Evolutionary conservation across 1,140 invertebrate genomes (phyloP).

Genomic region (Coptotermes formosanus): DNA sequence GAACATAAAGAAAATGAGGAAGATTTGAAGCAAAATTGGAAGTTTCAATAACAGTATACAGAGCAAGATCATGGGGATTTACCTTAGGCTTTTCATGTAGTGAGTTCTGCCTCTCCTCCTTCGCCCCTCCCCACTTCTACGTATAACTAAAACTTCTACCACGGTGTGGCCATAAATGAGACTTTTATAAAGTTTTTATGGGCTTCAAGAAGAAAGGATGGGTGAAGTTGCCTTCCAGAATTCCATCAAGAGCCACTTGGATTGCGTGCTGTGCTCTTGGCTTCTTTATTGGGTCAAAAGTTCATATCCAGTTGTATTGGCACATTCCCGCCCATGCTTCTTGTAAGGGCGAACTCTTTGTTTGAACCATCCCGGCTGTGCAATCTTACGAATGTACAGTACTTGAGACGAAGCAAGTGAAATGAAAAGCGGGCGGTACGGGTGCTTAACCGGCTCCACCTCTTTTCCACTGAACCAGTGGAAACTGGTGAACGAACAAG

Average conservation of each 20-base stretch:
- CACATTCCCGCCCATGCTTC: not conserved
- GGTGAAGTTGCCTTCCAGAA: constrained; percentile 8
- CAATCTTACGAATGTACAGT: too few relatives aligned
- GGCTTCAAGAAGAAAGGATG: not conserved
- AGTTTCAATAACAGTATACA: not conserved
- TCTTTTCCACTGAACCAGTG: too few relatives aligned
- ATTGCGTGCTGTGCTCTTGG: not conserved
- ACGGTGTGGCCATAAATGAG: not conserved
- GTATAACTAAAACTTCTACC: constrained; percentile 7
- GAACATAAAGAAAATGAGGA: not conserved
- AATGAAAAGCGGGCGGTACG: not conserved
- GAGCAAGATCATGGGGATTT: not conserved
- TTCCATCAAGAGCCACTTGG: constrained; percentile 12
- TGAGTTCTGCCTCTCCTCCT: too few relatives aligned
- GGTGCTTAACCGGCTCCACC: not conserved
- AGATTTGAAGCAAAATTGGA: not conserved
- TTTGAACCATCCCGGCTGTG: too few relatives aligned
- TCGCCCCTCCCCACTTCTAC: not conserved
- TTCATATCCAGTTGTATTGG: not conserved
- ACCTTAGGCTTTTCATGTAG: not conserved
- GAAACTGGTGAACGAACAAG: too few relatives aligned
- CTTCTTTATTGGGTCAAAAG: constrained; percentile 11
- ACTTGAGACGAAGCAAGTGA: not conserved
- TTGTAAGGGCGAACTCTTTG: not conserved
- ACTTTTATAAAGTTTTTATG: constrained; percentile 15